Conservation (phyloP, 2,113 vertebrate species). For the Terrapene triunguis region DNA sequence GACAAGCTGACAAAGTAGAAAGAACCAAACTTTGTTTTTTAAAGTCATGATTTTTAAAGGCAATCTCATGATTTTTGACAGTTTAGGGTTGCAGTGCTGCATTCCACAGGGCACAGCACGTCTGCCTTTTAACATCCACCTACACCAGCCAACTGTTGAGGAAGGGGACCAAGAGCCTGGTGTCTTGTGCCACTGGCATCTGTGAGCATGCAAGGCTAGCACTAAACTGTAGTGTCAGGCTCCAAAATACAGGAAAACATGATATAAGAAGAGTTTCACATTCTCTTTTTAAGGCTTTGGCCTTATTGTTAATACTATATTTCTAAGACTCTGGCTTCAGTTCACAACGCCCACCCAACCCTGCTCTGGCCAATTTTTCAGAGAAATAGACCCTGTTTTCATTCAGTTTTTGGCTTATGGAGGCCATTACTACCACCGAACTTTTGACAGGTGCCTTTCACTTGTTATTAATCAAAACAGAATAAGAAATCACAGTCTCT, state of each 20-base stretch:
- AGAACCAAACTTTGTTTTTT: background rate
- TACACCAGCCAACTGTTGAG: background rate
- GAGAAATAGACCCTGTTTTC: background rate
- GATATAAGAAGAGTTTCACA: background rate
- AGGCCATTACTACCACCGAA: background rate
- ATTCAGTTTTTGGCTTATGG: background rate
- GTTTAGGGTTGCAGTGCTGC: background rate
- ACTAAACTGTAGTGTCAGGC: rapidly evolving
- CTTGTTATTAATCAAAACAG: background rate
- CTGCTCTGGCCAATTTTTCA: background rate
- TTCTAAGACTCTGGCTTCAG: background rate
- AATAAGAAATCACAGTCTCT: background rate
- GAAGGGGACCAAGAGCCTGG: background rate
- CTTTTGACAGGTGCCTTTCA: background rate
- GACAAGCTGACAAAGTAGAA: background rate
- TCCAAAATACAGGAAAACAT: background rate
- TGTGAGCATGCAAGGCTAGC: background rate
- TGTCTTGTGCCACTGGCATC: background rate
- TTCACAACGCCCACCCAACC: background rate
- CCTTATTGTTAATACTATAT: background rate
- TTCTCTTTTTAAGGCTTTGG: background rate
- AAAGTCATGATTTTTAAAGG: background rate
- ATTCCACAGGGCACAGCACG: background rate
- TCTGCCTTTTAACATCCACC: background rate
- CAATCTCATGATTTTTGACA: background rate